A percentile compares a stretch with the other conserved stretches of the same genome.
Evolutionary conservation across 2,797 vertebrate genomes (phyloP).

Genomic region (Sebastolobus alascanus): DNA sequence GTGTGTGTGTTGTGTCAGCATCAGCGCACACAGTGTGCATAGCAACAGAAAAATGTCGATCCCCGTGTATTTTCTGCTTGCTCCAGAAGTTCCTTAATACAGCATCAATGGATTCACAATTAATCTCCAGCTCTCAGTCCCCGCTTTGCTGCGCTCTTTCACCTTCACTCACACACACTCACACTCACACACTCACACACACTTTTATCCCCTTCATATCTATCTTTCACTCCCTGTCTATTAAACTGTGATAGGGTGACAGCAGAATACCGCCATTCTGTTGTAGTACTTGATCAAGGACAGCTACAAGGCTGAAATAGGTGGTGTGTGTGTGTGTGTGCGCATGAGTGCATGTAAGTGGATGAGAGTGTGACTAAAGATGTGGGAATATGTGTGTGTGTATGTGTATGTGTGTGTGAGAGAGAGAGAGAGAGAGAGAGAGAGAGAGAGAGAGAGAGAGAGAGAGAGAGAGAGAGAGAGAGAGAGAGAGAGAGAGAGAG

Average conservation of each 20-base stretch:
- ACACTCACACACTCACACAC: slow-evolving; percentile 7
- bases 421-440: neutral
- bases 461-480: neutral
- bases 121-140: slow-evolving; percentile 64
- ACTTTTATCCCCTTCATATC: slow-evolving; percentile 13
- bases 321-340: slow-evolving; percentile 23
- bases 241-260: slow-evolving; percentile 26
- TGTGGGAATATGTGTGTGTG: slow-evolving; percentile 6
- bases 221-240: slow-evolving; percentile 25
- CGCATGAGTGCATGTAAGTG: neutral
- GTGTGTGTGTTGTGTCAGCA: slow-evolving; percentile 64
- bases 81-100: slow-evolving; percentile 68
- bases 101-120: slow-evolving; percentile 74
- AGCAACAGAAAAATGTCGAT: slow-evolving; percentile 66
- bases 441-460: neutral
- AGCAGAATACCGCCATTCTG: slow-evolving; percentile 8
- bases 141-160: slow-evolving; percentile 41
- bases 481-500: neutral
- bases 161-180: slow-evolving; percentile 42
- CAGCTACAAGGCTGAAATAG: slow-evolving; percentile 16
- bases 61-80: slow-evolving; percentile 71
- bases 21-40: slow-evolving; percentile 46
- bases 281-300: slow-evolving; percentile 36
- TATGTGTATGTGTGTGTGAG: slow-evolving; percentile 13
- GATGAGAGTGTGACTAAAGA: slow-evolving; percentile 4